Conservation (phyloP, 2,888 invertebrate genomes). For the Bhutanitis thaidina region DNA sequence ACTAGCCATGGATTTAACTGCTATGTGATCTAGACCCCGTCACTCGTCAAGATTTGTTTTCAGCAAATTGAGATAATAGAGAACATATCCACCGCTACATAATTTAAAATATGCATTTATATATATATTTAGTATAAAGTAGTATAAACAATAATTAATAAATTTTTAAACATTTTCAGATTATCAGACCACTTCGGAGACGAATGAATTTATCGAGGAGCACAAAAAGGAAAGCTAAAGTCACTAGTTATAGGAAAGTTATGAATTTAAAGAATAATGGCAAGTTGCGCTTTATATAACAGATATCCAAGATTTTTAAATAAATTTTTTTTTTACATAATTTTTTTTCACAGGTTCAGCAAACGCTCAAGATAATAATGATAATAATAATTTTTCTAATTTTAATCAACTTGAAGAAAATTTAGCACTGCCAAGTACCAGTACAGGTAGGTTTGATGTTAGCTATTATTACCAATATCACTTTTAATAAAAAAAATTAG, state of each 20-base stretch:
- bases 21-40: no score
- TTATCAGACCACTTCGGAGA: slow-evolving; percentile 59
- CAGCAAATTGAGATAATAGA: no score
- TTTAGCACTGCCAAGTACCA: slow-evolving; percentile 83
- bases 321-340: neutral
- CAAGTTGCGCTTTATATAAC: slow-evolving; percentile 27
- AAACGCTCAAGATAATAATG: slow-evolving; percentile 53
- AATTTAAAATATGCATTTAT: no score
- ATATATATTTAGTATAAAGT: no score
- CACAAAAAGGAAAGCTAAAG: slow-evolving; percentile 66
- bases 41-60: no score
- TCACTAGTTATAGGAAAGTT: slow-evolving; percentile 59
- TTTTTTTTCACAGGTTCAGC: slow-evolving; percentile 35
- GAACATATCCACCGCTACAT: no score
- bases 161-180: slow-evolving; percentile 40
- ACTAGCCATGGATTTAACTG: no score
- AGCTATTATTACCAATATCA: no score
- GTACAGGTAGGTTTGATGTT: slow-evolving; percentile 70
- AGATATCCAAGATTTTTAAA: neutral
- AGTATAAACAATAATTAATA: no score
- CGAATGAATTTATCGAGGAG: slow-evolving; percentile 63
- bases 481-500: no score
- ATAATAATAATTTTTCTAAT: slow-evolving; percentile 49
- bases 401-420: slow-evolving; percentile 61
- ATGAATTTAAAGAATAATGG: slow-evolving; percentile 61